phyloP scores from a whole-genome alignment of 2,797 vertebrate species.

The Trichosurus vulpecula region DNA sequence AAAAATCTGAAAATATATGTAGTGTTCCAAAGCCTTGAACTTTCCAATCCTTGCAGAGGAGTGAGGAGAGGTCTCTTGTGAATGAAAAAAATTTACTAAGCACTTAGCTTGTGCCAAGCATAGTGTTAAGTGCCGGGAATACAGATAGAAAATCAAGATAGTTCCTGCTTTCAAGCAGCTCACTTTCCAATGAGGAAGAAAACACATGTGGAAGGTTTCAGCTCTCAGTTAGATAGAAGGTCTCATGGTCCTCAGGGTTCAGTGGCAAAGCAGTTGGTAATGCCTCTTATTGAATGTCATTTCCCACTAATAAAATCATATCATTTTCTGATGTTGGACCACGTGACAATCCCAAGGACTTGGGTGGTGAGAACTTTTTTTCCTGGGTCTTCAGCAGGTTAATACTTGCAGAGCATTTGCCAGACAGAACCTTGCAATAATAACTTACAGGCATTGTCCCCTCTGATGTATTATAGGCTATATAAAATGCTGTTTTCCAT shows the following conservation, averaged over 20 bases:
- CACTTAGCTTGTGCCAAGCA: neutral
- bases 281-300: neutral
- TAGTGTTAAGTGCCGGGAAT: neutral
- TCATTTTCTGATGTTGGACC: neutral
- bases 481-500: neutral
- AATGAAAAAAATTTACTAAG: neutral
- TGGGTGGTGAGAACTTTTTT: neutral
- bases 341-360: neutral
- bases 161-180: neutral
- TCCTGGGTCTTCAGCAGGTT: neutral
- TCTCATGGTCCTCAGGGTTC: neutral
- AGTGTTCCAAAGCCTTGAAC: neutral
- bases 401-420: too few relatives aligned
- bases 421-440: neutral
- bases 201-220: neutral
- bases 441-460: neutral
- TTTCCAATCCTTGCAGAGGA: neutral
- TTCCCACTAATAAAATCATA: neutral
- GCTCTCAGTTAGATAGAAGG: neutral
- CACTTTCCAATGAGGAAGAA: neutral
- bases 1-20: neutral
- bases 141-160: neutral
- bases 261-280: neutral
- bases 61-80: neutral
- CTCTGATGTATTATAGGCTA: neutral